These are phyloP conservation scores for Galeopsomyia nigrocyanea DNA, from an alignment of 2,888 invertebrate genomes.

Conservation along the genomic window DNA sequence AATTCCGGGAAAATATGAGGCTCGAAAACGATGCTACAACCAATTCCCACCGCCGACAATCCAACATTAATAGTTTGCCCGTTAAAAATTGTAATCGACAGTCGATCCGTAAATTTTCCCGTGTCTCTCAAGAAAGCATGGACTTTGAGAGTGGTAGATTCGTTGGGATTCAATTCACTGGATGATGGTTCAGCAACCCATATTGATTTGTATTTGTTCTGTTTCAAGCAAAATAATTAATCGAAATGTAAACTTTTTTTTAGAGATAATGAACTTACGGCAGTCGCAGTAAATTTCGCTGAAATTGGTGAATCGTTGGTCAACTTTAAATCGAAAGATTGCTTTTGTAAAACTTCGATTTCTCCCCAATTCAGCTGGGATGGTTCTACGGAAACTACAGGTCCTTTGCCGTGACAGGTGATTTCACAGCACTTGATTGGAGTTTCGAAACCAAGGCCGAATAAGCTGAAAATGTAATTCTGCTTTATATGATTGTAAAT, in stretches of 20 bases:
- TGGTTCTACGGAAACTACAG: constrained; percentile 76
- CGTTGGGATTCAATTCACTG: constrained; percentile 61
- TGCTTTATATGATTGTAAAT: neutral
- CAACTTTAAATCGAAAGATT: constrained; percentile 71
- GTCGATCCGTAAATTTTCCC: constrained; percentile 62
- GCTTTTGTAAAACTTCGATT: constrained; percentile 72
- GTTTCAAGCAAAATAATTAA: neutral
- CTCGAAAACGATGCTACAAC: constrained; percentile 76
- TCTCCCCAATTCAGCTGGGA: constrained; percentile 76
- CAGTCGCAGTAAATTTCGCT: constrained; percentile 72
- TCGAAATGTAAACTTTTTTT: neutral
- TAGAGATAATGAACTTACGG: constrained; percentile 58
- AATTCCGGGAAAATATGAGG: constrained; percentile 73
- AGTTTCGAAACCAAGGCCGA: constrained; percentile 68
- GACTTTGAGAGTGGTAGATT: constrained; percentile 57
- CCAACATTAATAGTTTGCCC: constrained; percentile 68
- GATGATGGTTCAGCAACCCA: constrained; percentile 56
- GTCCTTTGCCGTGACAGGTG: constrained; percentile 75
- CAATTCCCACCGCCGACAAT: constrained; percentile 75
- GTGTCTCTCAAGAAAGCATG: constrained; percentile 63
- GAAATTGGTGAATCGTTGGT: constrained; percentile 80
- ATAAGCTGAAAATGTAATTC: constrained; percentile 51
- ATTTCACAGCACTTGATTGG: constrained; percentile 68
- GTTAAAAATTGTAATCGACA: constrained; percentile 64
- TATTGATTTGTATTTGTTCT: constrained; percentile 51